Evolutionary conservation across 2,888 invertebrate species (phyloP).

Genomic region (Parelbella ahira): DNA sequence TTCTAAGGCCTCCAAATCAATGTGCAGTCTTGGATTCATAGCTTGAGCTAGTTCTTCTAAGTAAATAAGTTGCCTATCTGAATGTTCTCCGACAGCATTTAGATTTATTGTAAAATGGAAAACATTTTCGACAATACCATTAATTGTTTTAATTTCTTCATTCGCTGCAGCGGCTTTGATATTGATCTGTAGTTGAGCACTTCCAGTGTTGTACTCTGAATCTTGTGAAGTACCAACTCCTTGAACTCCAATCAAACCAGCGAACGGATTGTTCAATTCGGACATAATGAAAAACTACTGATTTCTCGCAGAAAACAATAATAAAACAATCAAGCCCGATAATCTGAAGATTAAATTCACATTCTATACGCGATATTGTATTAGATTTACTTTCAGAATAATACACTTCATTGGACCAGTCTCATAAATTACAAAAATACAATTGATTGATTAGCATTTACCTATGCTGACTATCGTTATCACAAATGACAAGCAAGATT

Average conservation of each 20-base stretch:
- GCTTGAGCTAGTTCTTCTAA: conserved; percentile 83
- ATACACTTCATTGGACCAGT: conserved; percentile 12
- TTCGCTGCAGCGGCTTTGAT: conserved; percentile 37
- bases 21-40: conserved; percentile 63
- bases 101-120: conserved; percentile 86
- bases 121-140: conserved; percentile 83
- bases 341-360: conserved; percentile 28
- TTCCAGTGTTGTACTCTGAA: conserved; percentile 41
- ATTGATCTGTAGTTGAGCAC: conserved; percentile 38
- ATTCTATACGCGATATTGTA: conserved; percentile 24
- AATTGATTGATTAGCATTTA: conserved; percentile 18
- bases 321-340: conserved; percentile 28
- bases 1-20: conserved; percentile 85
- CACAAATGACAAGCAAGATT: conserved; percentile 28
- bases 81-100: conserved; percentile 50
- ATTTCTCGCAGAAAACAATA: conserved; percentile 18
- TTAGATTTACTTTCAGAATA: conserved; percentile 15
- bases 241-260: conserved; percentile 59
- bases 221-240: conserved; percentile 44
- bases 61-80: conserved; percentile 78
- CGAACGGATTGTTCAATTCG: conserved; percentile 68
- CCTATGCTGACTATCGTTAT: conserved; percentile 35
- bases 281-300: conserved; percentile 47
- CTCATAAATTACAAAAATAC: conserved; percentile 24
- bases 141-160: conserved; percentile 58